A percentile compares a stretch with the other conserved stretches of the same genome.
phyloP scores from a whole-genome alignment of 2,113 vertebrate species.

The Aspidoscelis tigris region DNA sequence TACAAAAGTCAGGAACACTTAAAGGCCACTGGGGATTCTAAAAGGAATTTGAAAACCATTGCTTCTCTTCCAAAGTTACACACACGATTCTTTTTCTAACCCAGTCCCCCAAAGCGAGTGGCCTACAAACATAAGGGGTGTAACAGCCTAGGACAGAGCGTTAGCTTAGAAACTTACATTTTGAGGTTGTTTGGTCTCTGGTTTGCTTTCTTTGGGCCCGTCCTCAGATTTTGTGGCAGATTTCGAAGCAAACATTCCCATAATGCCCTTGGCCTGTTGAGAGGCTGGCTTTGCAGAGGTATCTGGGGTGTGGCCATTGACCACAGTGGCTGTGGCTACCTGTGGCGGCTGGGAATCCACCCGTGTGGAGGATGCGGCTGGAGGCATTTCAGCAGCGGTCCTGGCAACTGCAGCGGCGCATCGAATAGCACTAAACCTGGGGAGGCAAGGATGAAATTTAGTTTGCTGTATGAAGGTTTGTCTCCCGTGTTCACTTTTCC shows the following conservation, averaged over 20 bases:
- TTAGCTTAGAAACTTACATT: conserved; percentile 70
- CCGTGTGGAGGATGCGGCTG: conserved; percentile 43
- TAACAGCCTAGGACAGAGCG: not conserved
- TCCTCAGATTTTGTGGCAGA: conserved; percentile 76
- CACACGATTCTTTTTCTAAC: not conserved
- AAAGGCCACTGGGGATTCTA: no score
- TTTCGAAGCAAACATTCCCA: conserved; percentile 91
- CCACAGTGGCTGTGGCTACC: conserved; percentile 19
- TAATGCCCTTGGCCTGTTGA: conserved; percentile 87
- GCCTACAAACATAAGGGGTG: not conserved
- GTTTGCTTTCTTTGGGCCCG: conserved; percentile 76
- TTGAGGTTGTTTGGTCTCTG: conserved; percentile 77
- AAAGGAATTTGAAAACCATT: not conserved
- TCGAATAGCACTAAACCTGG: conserved; percentile 89
- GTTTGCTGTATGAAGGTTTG: not conserved
- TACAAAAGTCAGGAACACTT: no score
- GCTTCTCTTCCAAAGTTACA: not conserved
- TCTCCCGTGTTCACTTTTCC: not conserved
- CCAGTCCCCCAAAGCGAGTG: not conserved
- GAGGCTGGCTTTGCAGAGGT: conserved; percentile 64
- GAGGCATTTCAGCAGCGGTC: conserved; percentile 66
- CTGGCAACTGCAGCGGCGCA: conserved; percentile 82
- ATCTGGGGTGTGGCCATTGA: conserved; percentile 72
- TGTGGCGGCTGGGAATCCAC: conserved; percentile 10
- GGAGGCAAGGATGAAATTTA: fast-evolving